Evolutionary conservation across 1,140 invertebrate genomes (phyloP).

Genomic region (Drosophila pachea): DNA sequence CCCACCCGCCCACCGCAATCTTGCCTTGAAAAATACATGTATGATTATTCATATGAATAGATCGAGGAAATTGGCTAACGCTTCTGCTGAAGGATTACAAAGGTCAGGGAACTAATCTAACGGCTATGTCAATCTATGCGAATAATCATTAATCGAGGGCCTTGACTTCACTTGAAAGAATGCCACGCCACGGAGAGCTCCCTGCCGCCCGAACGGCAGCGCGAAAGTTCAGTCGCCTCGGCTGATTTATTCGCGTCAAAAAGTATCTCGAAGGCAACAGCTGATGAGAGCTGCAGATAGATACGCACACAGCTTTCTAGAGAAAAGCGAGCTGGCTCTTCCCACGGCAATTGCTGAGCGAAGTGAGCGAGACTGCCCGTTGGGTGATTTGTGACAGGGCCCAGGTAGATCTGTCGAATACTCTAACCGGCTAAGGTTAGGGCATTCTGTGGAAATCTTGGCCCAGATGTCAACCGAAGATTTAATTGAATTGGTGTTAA

Average conservation of each 20-base stretch:
- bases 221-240: conserved; percentile 1
- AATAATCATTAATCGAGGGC: too few relatives aligned
- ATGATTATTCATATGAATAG: neutral
- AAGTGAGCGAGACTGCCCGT: neutral
- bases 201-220: too few relatives aligned
- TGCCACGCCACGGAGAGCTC: too few relatives aligned
- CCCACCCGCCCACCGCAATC: too few relatives aligned
- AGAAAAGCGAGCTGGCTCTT: conserved; percentile 2
- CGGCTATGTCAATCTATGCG: too few relatives aligned
- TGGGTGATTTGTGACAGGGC: neutral
- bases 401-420: neutral
- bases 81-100: too few relatives aligned
- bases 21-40: neutral
- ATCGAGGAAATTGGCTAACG: too few relatives aligned
- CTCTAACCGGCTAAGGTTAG: conserved; percentile 20
- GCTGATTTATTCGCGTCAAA: neutral
- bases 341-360: conserved; percentile 24
- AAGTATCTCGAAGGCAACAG: neutral
- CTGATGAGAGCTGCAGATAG: conserved; percentile 6
- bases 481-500: conserved; percentile 71
- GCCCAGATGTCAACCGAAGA: conserved; percentile 62
- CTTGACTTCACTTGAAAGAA: too few relatives aligned
- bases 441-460: conserved; percentile 37
- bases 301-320: conserved; percentile 6
- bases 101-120: too few relatives aligned